A percentile compares a stretch with the other conserved stretches of the same genome.
Evolutionary conservation across 2,113 vertebrate species (phyloP).

Genomic region (Etia nguti): DNA sequence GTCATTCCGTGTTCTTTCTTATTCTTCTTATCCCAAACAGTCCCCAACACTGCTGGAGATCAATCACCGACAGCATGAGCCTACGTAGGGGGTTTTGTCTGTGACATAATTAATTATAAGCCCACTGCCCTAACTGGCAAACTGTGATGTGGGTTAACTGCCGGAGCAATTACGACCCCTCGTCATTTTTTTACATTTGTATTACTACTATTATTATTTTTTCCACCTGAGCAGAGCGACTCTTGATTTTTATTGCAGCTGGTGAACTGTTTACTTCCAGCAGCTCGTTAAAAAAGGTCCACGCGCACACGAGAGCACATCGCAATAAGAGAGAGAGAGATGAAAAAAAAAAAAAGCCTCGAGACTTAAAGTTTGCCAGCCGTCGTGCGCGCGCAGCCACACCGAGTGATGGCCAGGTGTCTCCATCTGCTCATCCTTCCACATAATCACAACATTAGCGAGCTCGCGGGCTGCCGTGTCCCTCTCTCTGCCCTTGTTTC

Average conservation of each 20-base stretch:
- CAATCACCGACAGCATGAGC: not conserved
- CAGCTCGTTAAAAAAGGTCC: not conserved
- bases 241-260: not conserved
- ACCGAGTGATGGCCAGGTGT: slow-evolving; percentile 4
- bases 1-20: not conserved
- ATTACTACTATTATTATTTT: not conserved
- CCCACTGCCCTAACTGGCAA: slow-evolving; percentile 2
- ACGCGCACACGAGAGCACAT: not conserved
- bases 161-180: not conserved
- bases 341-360: rapidly evolving
- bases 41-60: not conserved
- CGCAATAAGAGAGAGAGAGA: not conserved
- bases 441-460: not conserved
- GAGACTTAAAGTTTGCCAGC: slow-evolving; percentile 21
- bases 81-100: not conserved
- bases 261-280: not conserved
- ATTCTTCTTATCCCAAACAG: not conserved
- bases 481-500: slow-evolving; percentile 33
- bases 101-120: slow-evolving; percentile 18
- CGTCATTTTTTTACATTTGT: not conserved
- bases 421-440: not conserved
- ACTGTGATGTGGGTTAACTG: not conserved
- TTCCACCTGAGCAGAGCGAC: not conserved
- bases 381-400: not conserved
- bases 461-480: not conserved